A percentile compares a stretch with the other conserved stretches of the same genome.
Conservation (phyloP, 2,113 vertebrate species). For the Delphinapterus leucas region DNA sequence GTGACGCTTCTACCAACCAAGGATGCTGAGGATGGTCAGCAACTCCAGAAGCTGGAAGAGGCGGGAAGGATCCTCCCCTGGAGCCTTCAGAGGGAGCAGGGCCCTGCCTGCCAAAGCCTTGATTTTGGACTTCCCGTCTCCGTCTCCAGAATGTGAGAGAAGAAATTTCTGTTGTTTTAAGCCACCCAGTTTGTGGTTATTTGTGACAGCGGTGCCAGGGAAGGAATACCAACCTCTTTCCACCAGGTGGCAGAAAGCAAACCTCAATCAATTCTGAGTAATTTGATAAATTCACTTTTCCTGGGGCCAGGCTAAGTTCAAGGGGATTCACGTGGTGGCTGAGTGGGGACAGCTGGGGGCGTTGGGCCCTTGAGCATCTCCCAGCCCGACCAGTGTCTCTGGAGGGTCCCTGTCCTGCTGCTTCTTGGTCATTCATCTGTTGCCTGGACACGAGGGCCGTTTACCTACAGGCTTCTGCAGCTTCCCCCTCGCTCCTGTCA, state of each 20-base stretch:
- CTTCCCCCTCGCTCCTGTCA: background rate
- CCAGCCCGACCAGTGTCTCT: rapidly evolving
- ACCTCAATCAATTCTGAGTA: background rate
- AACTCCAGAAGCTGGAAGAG: background rate
- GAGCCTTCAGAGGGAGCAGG: background rate
- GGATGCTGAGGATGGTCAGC: rapidly evolving
- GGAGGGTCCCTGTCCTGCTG: background rate
- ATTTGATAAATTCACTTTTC: background rate
- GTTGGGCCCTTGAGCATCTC: background rate
- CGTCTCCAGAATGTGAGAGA: background rate
- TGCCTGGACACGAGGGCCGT: background rate
- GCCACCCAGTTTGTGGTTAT: background rate
- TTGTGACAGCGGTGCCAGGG: background rate
- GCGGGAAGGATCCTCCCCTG: background rate
- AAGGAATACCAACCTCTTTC: background rate
- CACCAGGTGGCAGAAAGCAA: slow-evolving; percentile 21
- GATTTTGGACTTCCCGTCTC: background rate
- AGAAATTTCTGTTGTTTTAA: background rate
- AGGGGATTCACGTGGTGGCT: background rate
- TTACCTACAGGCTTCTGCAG: background rate
- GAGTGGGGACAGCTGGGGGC: background rate
- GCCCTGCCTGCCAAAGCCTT: background rate
- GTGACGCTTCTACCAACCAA: no score
- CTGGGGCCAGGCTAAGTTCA: background rate
- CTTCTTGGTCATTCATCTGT: background rate